phyloP scores from a whole-genome alignment of 2,888 invertebrate genomes.

The Nomada ferruginata region DNA sequence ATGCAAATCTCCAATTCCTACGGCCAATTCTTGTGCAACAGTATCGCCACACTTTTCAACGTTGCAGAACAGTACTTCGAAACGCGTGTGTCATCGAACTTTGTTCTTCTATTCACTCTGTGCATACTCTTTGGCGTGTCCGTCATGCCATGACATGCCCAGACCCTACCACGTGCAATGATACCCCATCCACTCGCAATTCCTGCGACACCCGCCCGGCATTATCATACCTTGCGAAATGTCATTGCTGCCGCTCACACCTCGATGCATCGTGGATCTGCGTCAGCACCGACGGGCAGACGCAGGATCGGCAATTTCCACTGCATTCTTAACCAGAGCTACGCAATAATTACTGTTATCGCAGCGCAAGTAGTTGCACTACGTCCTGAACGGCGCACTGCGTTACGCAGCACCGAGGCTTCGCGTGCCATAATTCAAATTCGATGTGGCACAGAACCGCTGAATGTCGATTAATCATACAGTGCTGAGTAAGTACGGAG shows the following conservation, averaged over 20 bases:
- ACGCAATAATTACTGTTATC: too few relatives aligned
- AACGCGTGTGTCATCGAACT: not conserved
- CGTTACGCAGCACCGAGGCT: not conserved
- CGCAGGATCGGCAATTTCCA: too few relatives aligned
- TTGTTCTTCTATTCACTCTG: slow-evolving; percentile 33
- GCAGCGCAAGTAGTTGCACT: too few relatives aligned
- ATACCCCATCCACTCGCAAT: slow-evolving; percentile 22
- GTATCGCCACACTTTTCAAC: too few relatives aligned
- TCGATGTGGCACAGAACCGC: not conserved
- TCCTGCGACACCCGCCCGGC: slow-evolving; percentile 15
- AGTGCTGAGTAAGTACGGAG: not conserved
- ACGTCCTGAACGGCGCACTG: too few relatives aligned
- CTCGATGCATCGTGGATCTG: not conserved
- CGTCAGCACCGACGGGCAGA: not conserved
- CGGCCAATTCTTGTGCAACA: too few relatives aligned
- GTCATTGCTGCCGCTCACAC: slow-evolving; percentile 36
- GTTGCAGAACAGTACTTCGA: too few relatives aligned
- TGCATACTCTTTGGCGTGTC: slow-evolving; percentile 40
- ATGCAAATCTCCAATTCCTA: too few relatives aligned
- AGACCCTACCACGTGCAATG: slow-evolving; percentile 14
- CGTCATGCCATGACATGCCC: slow-evolving; percentile 39
- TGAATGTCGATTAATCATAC: not conserved
- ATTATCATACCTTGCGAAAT: slow-evolving; percentile 38
- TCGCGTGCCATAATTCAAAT: not conserved
- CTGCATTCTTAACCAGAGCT: too few relatives aligned